Percentiles rank a stretch among this genome's conserved stretches.
Evolutionary conservation across 2,113 vertebrate genomes (phyloP).

Genomic region (Vanacampus margaritifer): DNA sequence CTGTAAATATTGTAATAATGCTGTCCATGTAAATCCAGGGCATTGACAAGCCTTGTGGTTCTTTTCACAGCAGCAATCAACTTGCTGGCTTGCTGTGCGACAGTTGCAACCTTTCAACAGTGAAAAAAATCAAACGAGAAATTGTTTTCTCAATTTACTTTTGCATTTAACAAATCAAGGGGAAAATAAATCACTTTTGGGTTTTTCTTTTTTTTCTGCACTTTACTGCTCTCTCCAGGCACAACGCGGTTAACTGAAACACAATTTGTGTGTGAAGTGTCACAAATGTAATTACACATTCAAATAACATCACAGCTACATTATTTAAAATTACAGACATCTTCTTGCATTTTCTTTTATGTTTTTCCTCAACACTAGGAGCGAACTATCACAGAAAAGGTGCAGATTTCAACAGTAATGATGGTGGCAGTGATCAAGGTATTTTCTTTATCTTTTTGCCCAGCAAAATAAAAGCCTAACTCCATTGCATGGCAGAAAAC

Average conservation of each 20-base stretch:
- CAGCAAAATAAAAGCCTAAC: conserved; percentile 63
- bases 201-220: background rate
- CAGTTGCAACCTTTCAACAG: background rate
- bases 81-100: background rate
- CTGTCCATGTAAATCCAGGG: background rate
- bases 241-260: background rate
- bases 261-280: background rate
- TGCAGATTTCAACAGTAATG: conserved; percentile 89
- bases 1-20: background rate
- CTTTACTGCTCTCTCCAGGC: background rate
- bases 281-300: background rate
- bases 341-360: conserved; percentile 62
- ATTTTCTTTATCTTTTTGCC: conserved; percentile 70
- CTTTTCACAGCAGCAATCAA: background rate
- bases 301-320: background rate
- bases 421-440: conserved; percentile 86
- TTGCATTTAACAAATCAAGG: background rate
- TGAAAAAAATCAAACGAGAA: background rate
- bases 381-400: conserved; percentile 77
- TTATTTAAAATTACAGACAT: background rate
- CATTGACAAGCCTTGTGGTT: background rate
- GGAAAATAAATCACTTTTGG: background rate
- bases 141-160: background rate
- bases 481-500: conserved; percentile 80
- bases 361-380: conserved; percentile 82